Conservation (phyloP, 2,888 invertebrate species). For the Philopedon plagiatum region DNA sequence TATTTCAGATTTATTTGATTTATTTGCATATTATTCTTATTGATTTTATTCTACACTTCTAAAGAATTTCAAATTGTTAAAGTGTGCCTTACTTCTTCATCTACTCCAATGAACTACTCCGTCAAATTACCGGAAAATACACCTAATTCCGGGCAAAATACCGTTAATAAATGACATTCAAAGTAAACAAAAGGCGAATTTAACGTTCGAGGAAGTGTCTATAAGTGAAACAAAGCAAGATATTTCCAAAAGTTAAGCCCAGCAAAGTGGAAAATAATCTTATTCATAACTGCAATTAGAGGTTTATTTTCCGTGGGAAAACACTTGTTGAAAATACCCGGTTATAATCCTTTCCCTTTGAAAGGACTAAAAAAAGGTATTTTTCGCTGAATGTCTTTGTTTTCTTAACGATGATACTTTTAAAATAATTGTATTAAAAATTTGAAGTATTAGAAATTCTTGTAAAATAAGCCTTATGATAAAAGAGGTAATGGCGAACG, state of each 20-base stretch:
- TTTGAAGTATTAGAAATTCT: not conserved
- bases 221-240: conserved; percentile 61
- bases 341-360: conserved; percentile 5
- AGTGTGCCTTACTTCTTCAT: too few species aligned
- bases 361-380: conserved; percentile 1
- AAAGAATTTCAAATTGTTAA: too few species aligned
- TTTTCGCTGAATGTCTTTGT: conserved; percentile 1
- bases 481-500: too few species aligned
- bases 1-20: too few species aligned
- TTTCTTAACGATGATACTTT: conserved; percentile 3
- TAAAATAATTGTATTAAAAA: not conserved
- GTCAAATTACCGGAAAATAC: not conserved
- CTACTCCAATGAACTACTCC: not conserved
- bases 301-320: conserved; percentile 57
- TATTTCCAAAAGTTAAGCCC: conserved; percentile 60
- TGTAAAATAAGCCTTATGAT: too few species aligned
- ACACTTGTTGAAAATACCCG: conserved; percentile 59
- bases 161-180: conserved; percentile 39
- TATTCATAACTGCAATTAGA: conserved; percentile 63
- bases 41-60: too few species aligned
- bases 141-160: conserved; percentile 14
- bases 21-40: too few species aligned
- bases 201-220: conserved; percentile 54
- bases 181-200: conserved; percentile 42
- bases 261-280: conserved; percentile 64